Conservation (phyloP, 2,888 invertebrate species). For the Sphaeridia pumilis region DNA sequence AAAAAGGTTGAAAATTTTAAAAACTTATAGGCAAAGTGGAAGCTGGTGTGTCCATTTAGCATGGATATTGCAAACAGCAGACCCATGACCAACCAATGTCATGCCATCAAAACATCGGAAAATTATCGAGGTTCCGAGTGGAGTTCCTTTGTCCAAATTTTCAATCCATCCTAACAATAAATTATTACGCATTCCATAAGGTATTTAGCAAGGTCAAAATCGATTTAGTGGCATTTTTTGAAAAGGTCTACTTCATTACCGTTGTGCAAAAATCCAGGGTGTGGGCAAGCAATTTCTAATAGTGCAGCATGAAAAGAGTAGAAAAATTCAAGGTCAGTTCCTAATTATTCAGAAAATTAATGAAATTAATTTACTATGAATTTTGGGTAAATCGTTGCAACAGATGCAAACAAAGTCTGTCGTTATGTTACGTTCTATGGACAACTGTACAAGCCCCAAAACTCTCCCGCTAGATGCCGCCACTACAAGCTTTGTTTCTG, state of each 20-base stretch:
- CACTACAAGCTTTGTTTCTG: neutral
- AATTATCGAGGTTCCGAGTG: slow-evolving; percentile 79
- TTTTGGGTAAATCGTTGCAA: no score
- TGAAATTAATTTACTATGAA: no score
- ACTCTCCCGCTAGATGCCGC: neutral
- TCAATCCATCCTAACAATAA: slow-evolving; percentile 65
- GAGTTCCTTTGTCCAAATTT: slow-evolving; percentile 68
- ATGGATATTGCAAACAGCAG: slow-evolving; percentile 83
- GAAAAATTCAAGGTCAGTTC: no score
- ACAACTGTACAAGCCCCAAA: no score
- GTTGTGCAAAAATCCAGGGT: slow-evolving; percentile 85
- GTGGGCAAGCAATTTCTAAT: slow-evolving; percentile 97
- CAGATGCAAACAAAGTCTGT: no score
- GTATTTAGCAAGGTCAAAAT: no score
- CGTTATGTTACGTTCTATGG: no score
- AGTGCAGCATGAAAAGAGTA: no score
- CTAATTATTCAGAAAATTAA: no score
- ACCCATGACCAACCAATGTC: slow-evolving; percentile 75
- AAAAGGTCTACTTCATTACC: slow-evolving; percentile 50
- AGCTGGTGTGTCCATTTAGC: slow-evolving; percentile 89
- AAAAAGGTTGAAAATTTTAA: no score
- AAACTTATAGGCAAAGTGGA: slow-evolving; percentile 56
- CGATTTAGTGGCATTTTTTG: no score
- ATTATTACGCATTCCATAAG: no score
- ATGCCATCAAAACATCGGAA: slow-evolving; percentile 88